phyloP scores from a whole-genome alignment of 2,113 vertebrate species.

The Regulus satrapa region DNA sequence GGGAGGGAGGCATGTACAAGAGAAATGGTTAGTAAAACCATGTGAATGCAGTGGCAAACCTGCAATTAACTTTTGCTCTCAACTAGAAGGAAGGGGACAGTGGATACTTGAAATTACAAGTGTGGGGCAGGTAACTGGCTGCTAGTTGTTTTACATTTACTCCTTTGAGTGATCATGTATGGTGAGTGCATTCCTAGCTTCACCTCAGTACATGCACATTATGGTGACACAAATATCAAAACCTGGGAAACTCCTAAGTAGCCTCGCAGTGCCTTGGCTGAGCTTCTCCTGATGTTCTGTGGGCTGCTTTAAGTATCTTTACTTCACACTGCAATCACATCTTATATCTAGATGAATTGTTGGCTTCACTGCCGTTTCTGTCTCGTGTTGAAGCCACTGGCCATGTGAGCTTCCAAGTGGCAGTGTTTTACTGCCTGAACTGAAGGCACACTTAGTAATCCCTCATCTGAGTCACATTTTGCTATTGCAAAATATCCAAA shows the following conservation, averaged over 20 bases:
- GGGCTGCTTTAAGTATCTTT: not conserved
- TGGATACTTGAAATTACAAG: not conserved
- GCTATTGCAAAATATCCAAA: conserved; percentile 5
- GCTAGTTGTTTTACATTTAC: not conserved
- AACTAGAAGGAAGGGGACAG: not conserved
- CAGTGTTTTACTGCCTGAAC: not conserved
- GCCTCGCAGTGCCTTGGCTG: not conserved
- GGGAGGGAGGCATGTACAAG: not conserved
- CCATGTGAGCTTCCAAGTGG: not conserved
- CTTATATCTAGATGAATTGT: not conserved
- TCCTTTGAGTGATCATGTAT: fast-evolving
- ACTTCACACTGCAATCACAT: not conserved
- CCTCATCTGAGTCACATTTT: not conserved
- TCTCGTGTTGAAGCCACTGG: not conserved
- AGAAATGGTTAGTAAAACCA: not conserved
- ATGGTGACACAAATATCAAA: not conserved
- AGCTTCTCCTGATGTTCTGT: not conserved
- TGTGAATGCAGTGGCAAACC: not conserved
- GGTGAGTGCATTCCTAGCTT: not conserved
- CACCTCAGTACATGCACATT: fast-evolving
- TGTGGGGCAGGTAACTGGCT: not conserved
- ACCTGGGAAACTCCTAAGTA: not conserved
- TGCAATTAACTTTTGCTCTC: not conserved
- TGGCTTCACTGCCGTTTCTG: not conserved
- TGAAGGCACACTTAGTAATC: conserved; percentile 11